Evolutionary conservation across 2,113 vertebrate species (phyloP).

Genomic region (Osmerus eperlanus): DNA sequence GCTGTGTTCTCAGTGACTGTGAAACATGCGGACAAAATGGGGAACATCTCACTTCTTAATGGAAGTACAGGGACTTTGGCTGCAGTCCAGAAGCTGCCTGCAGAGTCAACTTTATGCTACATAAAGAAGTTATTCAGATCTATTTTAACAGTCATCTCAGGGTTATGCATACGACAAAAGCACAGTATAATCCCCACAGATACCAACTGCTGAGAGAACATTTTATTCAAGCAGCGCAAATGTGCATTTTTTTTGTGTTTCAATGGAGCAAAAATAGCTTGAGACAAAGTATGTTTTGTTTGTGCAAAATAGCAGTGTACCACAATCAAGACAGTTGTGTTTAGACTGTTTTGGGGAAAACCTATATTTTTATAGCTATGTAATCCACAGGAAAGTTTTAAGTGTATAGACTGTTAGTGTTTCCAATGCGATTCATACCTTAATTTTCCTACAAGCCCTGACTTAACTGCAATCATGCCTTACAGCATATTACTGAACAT

Average conservation of each 20-base stretch:
- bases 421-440: background rate
- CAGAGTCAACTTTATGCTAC: constrained; percentile 17
- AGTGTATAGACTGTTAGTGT: background rate
- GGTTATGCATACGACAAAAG: background rate
- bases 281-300: background rate
- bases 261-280: background rate
- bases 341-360: background rate
- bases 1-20: constrained; percentile 14
- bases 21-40: constrained; percentile 15
- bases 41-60: constrained; percentile 6
- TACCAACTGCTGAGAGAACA: constrained; percentile 1
- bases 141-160: background rate
- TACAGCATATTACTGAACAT: background rate
- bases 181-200: constrained; percentile 3
- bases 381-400: background rate
- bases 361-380: background rate
- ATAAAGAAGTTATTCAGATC: constrained; percentile 20
- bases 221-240: constrained; percentile 1
- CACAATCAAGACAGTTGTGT: background rate
- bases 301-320: background rate
- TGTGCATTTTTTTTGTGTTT: background rate
- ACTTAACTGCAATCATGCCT: background rate
- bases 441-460: background rate
- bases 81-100: constrained; percentile 8
- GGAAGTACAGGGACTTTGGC: constrained; percentile 21